These are phyloP conservation scores for Carcharodon carcharias DNA, from an alignment of 2,797 vertebrate genomes.

Conservation along the genomic window DNA sequence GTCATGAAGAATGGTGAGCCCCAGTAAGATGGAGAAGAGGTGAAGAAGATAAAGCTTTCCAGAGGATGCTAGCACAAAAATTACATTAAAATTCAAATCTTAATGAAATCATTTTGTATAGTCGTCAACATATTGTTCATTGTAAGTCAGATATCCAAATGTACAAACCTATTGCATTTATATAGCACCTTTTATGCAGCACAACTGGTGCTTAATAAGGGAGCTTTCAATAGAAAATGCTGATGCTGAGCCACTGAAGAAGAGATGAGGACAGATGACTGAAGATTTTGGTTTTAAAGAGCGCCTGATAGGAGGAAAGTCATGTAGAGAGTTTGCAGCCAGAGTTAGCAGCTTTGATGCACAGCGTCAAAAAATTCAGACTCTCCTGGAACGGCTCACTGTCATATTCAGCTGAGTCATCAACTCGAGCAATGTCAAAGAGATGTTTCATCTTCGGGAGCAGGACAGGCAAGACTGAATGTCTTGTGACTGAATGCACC, in stretches of 20 bases:
- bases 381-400: neutral
- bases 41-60: neutral
- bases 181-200: no score
- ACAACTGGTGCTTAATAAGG: no score
- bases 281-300: no score
- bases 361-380: neutral
- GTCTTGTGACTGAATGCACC: neutral
- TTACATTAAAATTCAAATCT: neutral
- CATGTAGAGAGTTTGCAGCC: neutral
- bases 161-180: neutral
- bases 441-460: neutral
- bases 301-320: no score
- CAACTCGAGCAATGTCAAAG: neutral
- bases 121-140: neutral
- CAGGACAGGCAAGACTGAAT: neutral
- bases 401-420: neutral
- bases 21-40: neutral
- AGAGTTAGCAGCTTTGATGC: neutral
- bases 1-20: neutral
- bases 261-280: no score
- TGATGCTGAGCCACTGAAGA: no score
- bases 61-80: neutral
- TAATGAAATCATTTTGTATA: neutral
- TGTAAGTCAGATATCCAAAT: neutral
- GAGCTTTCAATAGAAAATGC: no score